Evolutionary conservation across 2,113 vertebrate genomes (phyloP).

Genomic region (Himantopus leucocephalus): DNA sequence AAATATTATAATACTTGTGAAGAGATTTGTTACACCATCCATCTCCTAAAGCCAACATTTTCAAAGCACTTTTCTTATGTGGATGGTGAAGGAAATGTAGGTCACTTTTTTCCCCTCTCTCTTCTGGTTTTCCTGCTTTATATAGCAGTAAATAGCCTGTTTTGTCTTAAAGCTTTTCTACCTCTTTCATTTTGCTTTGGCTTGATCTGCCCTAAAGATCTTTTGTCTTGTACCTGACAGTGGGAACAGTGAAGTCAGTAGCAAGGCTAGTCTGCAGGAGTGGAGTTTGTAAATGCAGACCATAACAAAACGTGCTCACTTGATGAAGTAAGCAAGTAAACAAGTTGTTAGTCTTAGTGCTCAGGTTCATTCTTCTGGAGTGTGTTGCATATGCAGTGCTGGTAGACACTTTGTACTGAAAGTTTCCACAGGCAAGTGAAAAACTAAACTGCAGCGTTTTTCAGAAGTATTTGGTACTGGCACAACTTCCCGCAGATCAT

Average conservation of each 20-base stretch:
- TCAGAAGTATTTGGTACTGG: not conserved
- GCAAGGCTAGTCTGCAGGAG: not conserved
- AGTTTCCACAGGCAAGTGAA: not conserved
- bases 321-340: not conserved
- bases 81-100: not conserved
- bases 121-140: not conserved
- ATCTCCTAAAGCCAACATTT: not conserved
- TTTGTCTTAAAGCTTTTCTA: not conserved
- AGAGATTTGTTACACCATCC: not conserved
- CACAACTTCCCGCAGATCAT: not conserved
- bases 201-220: not conserved
- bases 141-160: not conserved
- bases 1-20: not conserved
- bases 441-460: not conserved
- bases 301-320: fast-evolving
- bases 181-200: not conserved
- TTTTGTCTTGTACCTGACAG: not conserved
- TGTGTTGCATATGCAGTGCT: not conserved
- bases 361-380: not conserved
- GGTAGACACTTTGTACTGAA: not conserved
- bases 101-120: not conserved
- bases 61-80: not conserved
- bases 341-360: not conserved
- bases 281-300: not conserved
- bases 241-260: not conserved